Evolutionary conservation across 2,888 invertebrate species (phyloP).

Genomic region (Orthonevra nobilis): DNA sequence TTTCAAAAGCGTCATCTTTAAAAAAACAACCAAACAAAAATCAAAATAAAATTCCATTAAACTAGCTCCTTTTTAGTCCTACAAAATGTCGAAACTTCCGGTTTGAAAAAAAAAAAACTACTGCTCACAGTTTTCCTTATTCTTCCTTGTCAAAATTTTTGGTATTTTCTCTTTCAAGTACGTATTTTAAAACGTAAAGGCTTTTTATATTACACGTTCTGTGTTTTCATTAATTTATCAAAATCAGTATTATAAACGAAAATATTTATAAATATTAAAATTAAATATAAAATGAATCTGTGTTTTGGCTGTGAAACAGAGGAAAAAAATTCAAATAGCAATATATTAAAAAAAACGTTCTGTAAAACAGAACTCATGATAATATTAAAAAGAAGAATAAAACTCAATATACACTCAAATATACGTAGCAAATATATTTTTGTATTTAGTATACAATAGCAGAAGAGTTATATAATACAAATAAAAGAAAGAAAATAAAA

Average conservation of each 20-base stretch:
- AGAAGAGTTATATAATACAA: slow-evolving; percentile 41
- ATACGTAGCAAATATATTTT: slow-evolving; percentile 71
- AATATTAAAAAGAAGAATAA: slow-evolving; percentile 56
- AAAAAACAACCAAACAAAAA: too few relatives aligned
- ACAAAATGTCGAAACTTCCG: too few relatives aligned
- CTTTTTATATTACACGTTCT: too few relatives aligned
- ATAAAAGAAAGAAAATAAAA: slow-evolving; percentile 24
- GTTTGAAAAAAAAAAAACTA: too few relatives aligned
- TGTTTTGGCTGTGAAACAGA: slow-evolving; percentile 80
- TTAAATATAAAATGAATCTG: slow-evolving; percentile 75
- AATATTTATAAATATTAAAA: slow-evolving; percentile 32
- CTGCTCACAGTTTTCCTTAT: too few relatives aligned
- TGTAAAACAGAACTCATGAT: slow-evolving; percentile 68
- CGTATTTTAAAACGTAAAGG: too few relatives aligned
- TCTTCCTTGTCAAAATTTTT: too few relatives aligned
- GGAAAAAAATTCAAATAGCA: slow-evolving; percentile 67
- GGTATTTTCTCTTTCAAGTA: too few relatives aligned
- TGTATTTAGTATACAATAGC: slow-evolving; percentile 61
- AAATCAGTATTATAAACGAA: slow-evolving; percentile 37
- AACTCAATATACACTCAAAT: slow-evolving; percentile 60
- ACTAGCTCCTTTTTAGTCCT: too few relatives aligned
- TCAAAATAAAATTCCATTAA: too few relatives aligned
- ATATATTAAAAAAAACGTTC: slow-evolving; percentile 50
- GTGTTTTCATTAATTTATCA: slow-evolving; percentile 3
- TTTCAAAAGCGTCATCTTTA: too few relatives aligned